Conservation (phyloP, 2,797 vertebrate species). For the Tauraco hartlaubi region DNA sequence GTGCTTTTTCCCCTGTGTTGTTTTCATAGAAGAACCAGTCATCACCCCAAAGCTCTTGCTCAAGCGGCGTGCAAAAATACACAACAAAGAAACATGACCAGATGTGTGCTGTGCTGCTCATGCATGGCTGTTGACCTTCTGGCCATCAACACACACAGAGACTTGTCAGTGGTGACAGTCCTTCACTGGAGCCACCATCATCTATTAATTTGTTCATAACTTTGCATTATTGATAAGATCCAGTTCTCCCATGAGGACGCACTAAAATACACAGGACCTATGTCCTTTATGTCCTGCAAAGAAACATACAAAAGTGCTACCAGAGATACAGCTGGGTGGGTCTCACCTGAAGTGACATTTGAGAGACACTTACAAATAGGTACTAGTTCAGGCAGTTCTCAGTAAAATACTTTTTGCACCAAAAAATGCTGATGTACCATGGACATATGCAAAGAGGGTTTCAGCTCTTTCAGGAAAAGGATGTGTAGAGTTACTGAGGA, state of each 20-base stretch:
- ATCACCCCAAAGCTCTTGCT: background rate
- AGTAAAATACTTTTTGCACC: background rate
- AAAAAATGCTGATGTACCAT: background rate
- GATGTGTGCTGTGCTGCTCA: background rate
- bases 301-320: fast-evolving
- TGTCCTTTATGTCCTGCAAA: background rate
- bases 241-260: background rate
- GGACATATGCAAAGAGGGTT: fast-evolving
- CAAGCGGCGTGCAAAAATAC: background rate
- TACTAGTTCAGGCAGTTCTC: background rate
- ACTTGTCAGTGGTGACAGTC: background rate
- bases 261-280: background rate
- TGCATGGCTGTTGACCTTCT: background rate
- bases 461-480: background rate
- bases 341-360: background rate
- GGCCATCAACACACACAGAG: background rate
- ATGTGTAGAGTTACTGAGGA: fast-evolving
- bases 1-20: background rate
- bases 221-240: background rate
- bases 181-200: background rate
- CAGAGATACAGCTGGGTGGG: background rate
- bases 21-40: background rate
- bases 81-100: background rate
- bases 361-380: background rate
- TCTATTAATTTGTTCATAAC: background rate